Percentiles rank a stretch among this genome's conserved stretches.
Conservation (phyloP, 2,888 invertebrate species). For the Apamea monoglypha region DNA sequence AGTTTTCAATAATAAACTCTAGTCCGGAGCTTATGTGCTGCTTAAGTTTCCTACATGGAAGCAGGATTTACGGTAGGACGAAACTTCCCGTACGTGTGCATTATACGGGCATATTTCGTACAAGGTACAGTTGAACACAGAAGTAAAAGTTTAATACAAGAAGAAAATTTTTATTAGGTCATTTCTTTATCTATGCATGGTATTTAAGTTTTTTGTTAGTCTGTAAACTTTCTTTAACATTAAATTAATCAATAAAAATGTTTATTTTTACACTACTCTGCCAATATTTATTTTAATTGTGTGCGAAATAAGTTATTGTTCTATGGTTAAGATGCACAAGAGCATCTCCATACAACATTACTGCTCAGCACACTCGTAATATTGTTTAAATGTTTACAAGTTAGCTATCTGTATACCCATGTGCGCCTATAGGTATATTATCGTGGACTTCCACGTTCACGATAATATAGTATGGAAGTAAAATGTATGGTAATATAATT, state of each 20-base stretch:
- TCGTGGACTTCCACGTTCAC: not conserved
- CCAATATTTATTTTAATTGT: not conserved
- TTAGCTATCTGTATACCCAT: not conserved
- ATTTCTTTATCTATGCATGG: not conserved
- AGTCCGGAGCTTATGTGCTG: constrained; percentile 21
- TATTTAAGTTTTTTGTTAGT: not conserved
- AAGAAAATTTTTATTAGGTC: too few relatives aligned
- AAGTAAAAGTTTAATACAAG: not conserved
- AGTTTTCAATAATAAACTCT: constrained; percentile 1
- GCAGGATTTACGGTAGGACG: not conserved
- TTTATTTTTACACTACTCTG: not conserved
- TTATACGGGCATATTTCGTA: constrained; percentile 5
- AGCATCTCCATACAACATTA: too few relatives aligned
- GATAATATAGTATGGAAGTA: too few relatives aligned
- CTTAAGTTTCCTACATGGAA: constrained; percentile 15
- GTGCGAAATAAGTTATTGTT: not conserved
- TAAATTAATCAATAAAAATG: not conserved
- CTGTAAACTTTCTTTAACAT: not conserved
- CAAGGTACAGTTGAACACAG: not conserved
- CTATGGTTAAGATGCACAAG: too few relatives aligned
- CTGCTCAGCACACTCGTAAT: not conserved
- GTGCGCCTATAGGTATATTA: not conserved
- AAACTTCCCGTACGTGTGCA: constrained; percentile 8
- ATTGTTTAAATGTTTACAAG: not conserved
- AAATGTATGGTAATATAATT: too few relatives aligned